Percentiles rank a stretch among this genome's conserved stretches.
Conservation (phyloP, 30 jellyfish, hydroid and myxozoan species). For the Cassiopea xamachana region DNA sequence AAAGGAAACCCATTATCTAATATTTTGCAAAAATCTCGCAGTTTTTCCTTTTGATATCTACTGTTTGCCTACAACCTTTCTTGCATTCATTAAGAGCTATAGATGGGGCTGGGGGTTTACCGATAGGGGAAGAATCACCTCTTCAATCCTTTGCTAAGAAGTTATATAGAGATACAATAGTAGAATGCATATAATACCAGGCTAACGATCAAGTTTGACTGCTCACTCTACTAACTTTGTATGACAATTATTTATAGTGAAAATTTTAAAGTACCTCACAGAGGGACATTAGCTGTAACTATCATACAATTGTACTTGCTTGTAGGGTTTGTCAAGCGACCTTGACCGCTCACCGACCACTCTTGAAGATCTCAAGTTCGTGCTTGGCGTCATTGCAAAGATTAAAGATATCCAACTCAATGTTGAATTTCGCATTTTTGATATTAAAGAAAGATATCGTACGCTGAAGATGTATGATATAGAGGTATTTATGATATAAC, state of each 20-base stretch:
- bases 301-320: neutral
- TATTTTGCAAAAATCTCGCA: too few species aligned
- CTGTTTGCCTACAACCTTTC: too few species aligned
- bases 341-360: slow-evolving; percentile 91
- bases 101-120: too few species aligned
- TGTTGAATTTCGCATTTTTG: slow-evolving; percentile 85
- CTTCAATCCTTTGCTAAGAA: too few species aligned
- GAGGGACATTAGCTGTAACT: neutral
- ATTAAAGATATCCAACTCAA: slow-evolving; percentile 81
- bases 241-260: neutral
- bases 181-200: too few species aligned
- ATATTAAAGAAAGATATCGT: slow-evolving; percentile 88
- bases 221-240: too few species aligned
- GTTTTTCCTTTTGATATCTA: too few species aligned
- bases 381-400: slow-evolving; percentile 83
- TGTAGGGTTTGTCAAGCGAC: slow-evolving; percentile 77
- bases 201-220: too few species aligned
- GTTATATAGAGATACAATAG: too few species aligned
- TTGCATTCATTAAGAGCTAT: too few species aligned
- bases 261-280: neutral
- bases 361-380: slow-evolving; percentile 92
- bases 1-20: too few species aligned
- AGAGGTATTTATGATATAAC: slow-evolving; percentile 52
- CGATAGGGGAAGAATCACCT: too few species aligned
- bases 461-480: slow-evolving; percentile 85